A percentile compares a stretch with the other conserved stretches of the same genome.
These are phyloP conservation scores for Hydriomena furcata DNA, from an alignment of 2,888 invertebrate species.

Conservation along the genomic window DNA sequence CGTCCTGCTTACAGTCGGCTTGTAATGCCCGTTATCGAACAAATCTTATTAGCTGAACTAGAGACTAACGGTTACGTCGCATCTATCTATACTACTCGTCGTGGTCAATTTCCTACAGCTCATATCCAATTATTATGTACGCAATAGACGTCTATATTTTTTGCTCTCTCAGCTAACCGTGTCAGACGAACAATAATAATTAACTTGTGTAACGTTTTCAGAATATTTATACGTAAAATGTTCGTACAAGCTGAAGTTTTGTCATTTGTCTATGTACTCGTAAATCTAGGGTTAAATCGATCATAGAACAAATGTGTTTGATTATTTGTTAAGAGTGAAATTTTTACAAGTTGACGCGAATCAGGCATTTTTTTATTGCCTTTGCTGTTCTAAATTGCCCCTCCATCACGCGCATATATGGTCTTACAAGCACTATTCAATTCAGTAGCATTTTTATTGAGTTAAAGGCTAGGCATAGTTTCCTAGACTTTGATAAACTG, in stretches of 20 bases:
- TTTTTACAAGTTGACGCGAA: not conserved
- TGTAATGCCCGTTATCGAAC: constrained; percentile 71
- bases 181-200: constrained; percentile 31
- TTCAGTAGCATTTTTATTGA: too few relatives aligned
- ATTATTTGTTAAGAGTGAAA: not conserved
- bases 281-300: not conserved
- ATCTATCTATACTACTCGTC: constrained; percentile 47
- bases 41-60: constrained; percentile 68
- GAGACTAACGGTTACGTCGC: constrained; percentile 59
- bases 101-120: constrained; percentile 54
- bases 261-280: not conserved
- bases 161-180: constrained; percentile 30
- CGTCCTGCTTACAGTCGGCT: constrained; percentile 55
- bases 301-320: not conserved
- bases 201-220: constrained; percentile 8
- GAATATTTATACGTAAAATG: not conserved
- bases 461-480: constrained; percentile 2
- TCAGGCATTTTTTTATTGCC: not conserved
- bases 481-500: constrained; percentile 36
- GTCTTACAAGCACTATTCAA: too few relatives aligned
- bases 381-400: not conserved
- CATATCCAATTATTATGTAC: constrained; percentile 48
- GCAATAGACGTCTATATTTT: constrained; percentile 33
- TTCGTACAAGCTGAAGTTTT: too few relatives aligned
- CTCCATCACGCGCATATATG: too few relatives aligned